These are phyloP conservation scores for Xestia xanthographa DNA, from an alignment of 2,888 invertebrate genomes.

Conservation along the genomic window DNA sequence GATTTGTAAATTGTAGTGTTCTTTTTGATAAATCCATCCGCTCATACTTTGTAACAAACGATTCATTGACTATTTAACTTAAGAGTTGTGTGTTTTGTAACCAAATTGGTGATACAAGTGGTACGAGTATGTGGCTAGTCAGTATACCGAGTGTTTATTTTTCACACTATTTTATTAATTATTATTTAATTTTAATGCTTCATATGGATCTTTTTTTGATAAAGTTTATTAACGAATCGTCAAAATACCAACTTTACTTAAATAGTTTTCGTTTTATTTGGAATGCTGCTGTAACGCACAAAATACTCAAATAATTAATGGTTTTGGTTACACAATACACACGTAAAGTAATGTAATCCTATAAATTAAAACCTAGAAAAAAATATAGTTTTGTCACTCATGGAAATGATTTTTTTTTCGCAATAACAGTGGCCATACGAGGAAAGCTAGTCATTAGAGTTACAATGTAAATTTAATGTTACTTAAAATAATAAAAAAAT, in stretches of 20 bases:
- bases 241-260: neutral
- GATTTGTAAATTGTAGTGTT: constrained; percentile 85
- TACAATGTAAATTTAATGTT: constrained; percentile 88
- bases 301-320: constrained; percentile 32
- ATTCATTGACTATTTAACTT: constrained; percentile 71
- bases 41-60: constrained; percentile 77
- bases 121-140: constrained; percentile 53
- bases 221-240: neutral
- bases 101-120: constrained; percentile 45
- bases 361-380: constrained; percentile 56
- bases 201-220: neutral
- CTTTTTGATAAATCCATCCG: constrained; percentile 87
- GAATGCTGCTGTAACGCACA: constrained; percentile 25
- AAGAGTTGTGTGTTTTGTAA: constrained; percentile 64
- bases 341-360: constrained; percentile 61
- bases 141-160: constrained; percentile 29
- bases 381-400: constrained; percentile 63
- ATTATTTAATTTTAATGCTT: constrained; percentile 3
- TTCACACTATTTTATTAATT: constrained; percentile 30
- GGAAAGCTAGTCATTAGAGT: constrained; percentile 90
- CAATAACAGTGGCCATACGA: constrained; percentile 87
- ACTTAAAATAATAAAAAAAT: constrained; percentile 79
- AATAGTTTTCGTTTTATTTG: neutral
- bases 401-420: constrained; percentile 70
- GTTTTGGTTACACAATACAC: constrained; percentile 72